Percentiles rank a stretch among this genome's conserved stretches.
Conservation (phyloP, 2,797 vertebrate species). For the Leptatherina wallacei region DNA sequence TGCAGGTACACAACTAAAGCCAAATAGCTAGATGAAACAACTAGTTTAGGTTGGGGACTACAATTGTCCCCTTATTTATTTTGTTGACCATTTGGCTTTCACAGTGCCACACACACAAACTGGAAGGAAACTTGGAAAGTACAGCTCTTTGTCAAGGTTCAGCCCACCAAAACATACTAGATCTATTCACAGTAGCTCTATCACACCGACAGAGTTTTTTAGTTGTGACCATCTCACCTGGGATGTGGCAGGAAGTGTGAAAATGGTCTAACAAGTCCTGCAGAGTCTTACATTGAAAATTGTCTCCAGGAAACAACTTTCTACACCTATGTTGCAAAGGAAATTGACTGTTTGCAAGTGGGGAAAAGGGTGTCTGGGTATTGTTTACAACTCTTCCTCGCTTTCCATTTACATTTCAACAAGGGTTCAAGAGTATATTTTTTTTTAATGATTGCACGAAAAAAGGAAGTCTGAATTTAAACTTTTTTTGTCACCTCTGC, state of each 20-base stretch:
- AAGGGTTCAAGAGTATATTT: not conserved
- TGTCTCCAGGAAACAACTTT: constrained; percentile 13
- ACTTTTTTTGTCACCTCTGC: not conserved
- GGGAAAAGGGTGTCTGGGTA: constrained; percentile 6
- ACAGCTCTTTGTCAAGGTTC: not conserved
- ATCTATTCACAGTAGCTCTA: not conserved
- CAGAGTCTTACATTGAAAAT: constrained; percentile 7
- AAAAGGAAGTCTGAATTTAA: not conserved
- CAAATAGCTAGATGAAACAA: not conserved
- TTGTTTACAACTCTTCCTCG: not conserved
- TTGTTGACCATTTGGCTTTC: no score
- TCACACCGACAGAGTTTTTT: not conserved
- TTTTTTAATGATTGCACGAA: not conserved
- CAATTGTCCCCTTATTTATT: not conserved
- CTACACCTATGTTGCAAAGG: constrained; percentile 7
- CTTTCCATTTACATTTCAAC: not conserved
- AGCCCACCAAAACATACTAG: not conserved
- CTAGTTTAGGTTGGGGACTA: not conserved
- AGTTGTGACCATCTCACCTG: not conserved
- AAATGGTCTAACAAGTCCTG: not conserved
- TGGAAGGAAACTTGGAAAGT: no score
- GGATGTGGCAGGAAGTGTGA: not conserved
- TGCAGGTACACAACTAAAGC: not conserved
- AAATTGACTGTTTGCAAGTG: constrained; percentile 11
- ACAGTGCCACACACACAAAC: no score